Evolutionary conservation across 2,113 vertebrate genomes (phyloP), one percentile per base, ranked within the genome.

Genomic region (Hemiprocne comata): DNA sequence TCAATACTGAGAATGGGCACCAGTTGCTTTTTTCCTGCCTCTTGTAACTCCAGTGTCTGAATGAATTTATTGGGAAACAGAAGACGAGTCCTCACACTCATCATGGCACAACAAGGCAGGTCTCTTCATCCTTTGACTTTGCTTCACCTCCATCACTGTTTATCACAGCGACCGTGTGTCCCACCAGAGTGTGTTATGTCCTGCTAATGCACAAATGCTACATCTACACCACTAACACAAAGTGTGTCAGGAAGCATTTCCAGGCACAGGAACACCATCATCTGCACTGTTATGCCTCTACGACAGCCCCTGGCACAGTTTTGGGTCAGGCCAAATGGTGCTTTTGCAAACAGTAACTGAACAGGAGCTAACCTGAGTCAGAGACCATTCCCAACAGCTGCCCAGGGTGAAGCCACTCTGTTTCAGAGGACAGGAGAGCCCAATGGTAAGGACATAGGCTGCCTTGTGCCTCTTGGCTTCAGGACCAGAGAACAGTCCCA

Each of bases 81-180:
- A 26, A 53, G 44, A n/a, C 24, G 38, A 88, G 57, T 50, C 72
- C 79, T 14, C 16, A 24, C 8, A 8, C 20, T 50, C 44, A 2
- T 31, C 26, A 4, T 0, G 6, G 24, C 44, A 34, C 46, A 13
- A n/a, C 0, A 2, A 55, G 36, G 54, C 1, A 25, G 21, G 13
- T 76, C 25, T 14, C 66, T 2, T 7, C 61, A 53, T 55, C 82
- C 28, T 79, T 51, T 54, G 71, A 20, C 71, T 76, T 50, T 33
- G 28, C 31, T 73, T 73, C 71, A 48, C 50, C 70, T 76, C 78
- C 17, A 2, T 29, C 31, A 2, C 57, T 51, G 29, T 25, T 38
- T 58, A 91, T 78, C 38, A 15, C 51, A n/a, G 29, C 16, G 33
- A n/a, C 8, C 8, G 34, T 17, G 8, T 42, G 62, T 58, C 54